Evolutionary conservation across 2,113 vertebrate species (phyloP).

Genomic region (Microtus oregoni): DNA sequence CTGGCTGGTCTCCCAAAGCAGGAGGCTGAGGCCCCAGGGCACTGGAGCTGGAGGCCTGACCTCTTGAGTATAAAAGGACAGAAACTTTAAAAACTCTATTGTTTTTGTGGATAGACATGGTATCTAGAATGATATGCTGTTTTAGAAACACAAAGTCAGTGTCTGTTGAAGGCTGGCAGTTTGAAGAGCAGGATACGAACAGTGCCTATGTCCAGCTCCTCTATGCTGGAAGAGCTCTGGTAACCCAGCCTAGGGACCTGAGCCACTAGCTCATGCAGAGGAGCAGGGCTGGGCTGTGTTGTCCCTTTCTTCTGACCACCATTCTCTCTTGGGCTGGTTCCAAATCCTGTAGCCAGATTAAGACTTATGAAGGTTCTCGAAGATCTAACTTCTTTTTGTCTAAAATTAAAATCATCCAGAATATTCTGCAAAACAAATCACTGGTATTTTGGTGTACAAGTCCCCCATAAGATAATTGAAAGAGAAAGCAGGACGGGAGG

Average conservation of each 20-base stretch:
- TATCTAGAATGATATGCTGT: neutral
- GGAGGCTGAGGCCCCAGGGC: neutral
- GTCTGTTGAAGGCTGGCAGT: neutral
- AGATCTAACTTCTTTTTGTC: neutral
- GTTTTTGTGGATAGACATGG: neutral
- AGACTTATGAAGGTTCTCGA: neutral
- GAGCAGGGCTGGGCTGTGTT: neutral
- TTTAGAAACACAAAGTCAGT: constrained; percentile 1
- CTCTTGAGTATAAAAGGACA: neutral
- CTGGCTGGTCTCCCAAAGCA: neutral
- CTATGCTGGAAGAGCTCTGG: neutral
- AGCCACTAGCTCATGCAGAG: neutral
- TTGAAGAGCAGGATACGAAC: neutral
- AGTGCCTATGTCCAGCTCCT: neutral
- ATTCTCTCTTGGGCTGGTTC: neutral
- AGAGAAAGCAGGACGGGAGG: neutral
- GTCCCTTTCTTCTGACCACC: neutral
- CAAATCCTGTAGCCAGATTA: neutral
- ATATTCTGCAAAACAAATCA: neutral
- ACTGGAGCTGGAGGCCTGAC: neutral
- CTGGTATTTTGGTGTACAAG: neutral
- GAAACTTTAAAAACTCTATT: neutral
- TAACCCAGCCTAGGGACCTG: neutral
- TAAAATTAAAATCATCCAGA: constrained; percentile 30
- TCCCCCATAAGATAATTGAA: neutral